Base-by-base conservation (phyloP, 2,888 invertebrate species). In the Endomychus coccineus region DNA sequence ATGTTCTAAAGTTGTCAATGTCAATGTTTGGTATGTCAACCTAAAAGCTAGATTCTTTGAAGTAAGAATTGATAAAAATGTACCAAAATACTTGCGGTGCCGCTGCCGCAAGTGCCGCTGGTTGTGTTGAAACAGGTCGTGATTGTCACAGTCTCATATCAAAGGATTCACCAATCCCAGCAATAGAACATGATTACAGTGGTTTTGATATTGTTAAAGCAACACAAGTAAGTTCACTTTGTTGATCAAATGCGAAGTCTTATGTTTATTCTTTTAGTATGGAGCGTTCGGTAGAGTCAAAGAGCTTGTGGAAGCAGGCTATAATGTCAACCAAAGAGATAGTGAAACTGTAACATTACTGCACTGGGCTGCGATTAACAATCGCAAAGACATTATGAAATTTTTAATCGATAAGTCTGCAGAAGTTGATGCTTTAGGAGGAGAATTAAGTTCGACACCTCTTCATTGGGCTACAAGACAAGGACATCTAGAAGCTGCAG, bases 301-400 rank as follows among this genome's bases (percentile, higher is more conserved):
- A 49, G 88, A 95, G 64, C 71, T 97, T 16, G 76, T 97, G 3
- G 94, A 96, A 56, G 80, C 81, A 22, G 96, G 96, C 2, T 86
- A 84, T 69, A 88, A 95, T 70, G 91, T 96, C 9, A 96, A 96
- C 66, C 82, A 87, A 59, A 83, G 91, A 27, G 97, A 98, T 66
- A 75, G 77, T 48, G 97, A 98, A 67, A 94, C 92, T 30, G 96
- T 98, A 36, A 94, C 95, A 2, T 69, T 98, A 32, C 71, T 98
- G n/a, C 98, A 98, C 65, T 98, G 98, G 98, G 97, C 97, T 21
- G 87, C 97, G 11, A 98, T 98, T 59, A 98, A 98, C 68, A 97
- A 97, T 71, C 76, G 96, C 37, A 77, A 81, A 48, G 92, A 96
- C 54, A 87, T 97, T 51, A 89, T 95, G 39, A 79, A 80, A 56